Percentiles rank a stretch among this genome's conserved stretches.
phyloP scores from a whole-genome alignment of 2,797 vertebrate species.

The Squalus acanthias region DNA sequence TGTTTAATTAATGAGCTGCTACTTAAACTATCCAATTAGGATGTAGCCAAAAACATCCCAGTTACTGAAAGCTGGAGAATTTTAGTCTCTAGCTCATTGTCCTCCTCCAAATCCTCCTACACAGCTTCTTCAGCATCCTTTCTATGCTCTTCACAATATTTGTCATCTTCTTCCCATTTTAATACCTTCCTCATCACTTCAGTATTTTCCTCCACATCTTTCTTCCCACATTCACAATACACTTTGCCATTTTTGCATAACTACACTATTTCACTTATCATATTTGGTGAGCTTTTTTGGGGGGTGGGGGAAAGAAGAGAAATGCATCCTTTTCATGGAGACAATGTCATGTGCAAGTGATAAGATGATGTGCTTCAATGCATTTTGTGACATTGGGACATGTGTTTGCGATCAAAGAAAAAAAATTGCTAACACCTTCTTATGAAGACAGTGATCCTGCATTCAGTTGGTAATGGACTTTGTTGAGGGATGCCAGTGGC shows the following conservation, averaged over 20 bases:
- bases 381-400: neutral
- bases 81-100: neutral
- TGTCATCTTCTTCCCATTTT: neutral
- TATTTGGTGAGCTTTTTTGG: neutral
- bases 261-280: neutral
- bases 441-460: too few relatives aligned
- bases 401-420: neutral
- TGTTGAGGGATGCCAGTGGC: neutral
- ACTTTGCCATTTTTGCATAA: neutral
- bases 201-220: neutral
- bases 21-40: slow-evolving; percentile 1
- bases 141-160: neutral
- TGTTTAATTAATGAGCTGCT: neutral
- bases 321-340: neutral
- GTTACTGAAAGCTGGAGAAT: neutral
- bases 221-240: neutral
- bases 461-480: neutral
- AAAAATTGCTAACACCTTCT: neutral
- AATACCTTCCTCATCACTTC: neutral
- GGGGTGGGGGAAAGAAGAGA: neutral
- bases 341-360: neutral
- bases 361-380: neutral
- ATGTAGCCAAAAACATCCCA: neutral
- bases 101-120: neutral
- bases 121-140: neutral